phyloP scores from a whole-genome alignment of 2,113 vertebrate species.

The Cercocebus atys region DNA sequence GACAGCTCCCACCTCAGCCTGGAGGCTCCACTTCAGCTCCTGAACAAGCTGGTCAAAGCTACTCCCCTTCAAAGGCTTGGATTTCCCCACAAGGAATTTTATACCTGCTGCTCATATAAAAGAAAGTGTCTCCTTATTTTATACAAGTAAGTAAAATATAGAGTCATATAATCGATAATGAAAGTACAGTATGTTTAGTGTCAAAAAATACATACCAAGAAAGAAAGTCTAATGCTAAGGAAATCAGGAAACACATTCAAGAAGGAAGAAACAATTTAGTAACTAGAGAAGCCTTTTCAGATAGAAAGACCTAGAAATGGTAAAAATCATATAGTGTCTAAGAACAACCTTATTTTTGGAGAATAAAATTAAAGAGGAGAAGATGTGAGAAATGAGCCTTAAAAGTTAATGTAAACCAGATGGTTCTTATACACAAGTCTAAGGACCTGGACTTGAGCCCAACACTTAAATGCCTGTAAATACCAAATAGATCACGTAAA shows the following conservation, averaged over 20 bases:
- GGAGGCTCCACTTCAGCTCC: background rate
- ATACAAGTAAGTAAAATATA: background rate
- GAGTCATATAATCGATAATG: background rate
- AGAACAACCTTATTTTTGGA: background rate
- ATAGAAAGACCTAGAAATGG: background rate
- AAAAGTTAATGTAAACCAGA: background rate
- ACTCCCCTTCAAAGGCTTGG: background rate
- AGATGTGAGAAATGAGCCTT: background rate
- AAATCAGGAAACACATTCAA: background rate
- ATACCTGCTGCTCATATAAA: background rate
- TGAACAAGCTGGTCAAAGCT: background rate
- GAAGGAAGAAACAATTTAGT: background rate
- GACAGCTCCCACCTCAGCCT: background rate
- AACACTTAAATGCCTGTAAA: background rate
- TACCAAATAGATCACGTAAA: background rate
- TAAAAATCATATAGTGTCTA: background rate
- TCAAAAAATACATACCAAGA: background rate
- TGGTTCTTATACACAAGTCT: background rate
- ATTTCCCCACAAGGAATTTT: background rate
- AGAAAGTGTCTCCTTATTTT: background rate
- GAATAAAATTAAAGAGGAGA: constrained; percentile 21
- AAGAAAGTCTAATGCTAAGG: background rate
- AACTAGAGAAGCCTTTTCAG: background rate
- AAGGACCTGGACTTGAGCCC: background rate
- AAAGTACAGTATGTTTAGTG: background rate